Evolutionary conservation across 2,797 vertebrate genomes (phyloP), one percentile per base, ranked within the genome.

Genomic region (Spinus olivaceus): DNA sequence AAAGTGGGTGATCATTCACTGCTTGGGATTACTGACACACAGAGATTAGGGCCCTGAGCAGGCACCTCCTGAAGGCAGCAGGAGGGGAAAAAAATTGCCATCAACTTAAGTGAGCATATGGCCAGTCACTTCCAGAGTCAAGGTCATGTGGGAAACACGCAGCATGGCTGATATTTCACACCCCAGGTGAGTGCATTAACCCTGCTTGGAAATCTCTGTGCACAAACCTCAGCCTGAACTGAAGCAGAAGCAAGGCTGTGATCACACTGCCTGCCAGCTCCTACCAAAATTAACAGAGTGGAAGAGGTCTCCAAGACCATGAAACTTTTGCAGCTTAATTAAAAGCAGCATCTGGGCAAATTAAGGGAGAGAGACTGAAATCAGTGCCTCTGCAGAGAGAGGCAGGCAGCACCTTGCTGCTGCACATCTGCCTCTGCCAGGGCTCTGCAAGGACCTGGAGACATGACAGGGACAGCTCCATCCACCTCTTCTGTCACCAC

Each of bases 301-400:
- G 89, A 88, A 93, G 90, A 73, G 63, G 81, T 90, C 80, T 95
- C 73, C 65, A 79, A 90, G 86, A 96, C 77, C 50, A 28, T 70
- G 77, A 88, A 95, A 90, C 59, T 95, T 94, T 47, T 35, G 27
- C 70, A 90, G 66, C 66, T 93, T 94, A 96, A 96, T 96, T 95
- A 96, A 95, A 95, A 95, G 78, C 73, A 94, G 80, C 73, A 91
- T 88, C 96, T 95, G 94, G 80, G 92, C 51, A 95, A 96, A 95
- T 95, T 88, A 94, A 92, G 84, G 70, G 63, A 86, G 66, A 69
- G 57, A 84, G 44, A 63, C 44, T 81, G 86, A 92, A 92, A 84
- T 86, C 37, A 60, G 63, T 49, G 70, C 37, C 47, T 79, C 47
- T 92, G 79, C 87, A 91, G 66, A 65, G 50, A 86, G 80, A 92